phyloP scores from a whole-genome alignment of 2,888 invertebrate genomes.

The Charanyca ferruginea region DNA sequence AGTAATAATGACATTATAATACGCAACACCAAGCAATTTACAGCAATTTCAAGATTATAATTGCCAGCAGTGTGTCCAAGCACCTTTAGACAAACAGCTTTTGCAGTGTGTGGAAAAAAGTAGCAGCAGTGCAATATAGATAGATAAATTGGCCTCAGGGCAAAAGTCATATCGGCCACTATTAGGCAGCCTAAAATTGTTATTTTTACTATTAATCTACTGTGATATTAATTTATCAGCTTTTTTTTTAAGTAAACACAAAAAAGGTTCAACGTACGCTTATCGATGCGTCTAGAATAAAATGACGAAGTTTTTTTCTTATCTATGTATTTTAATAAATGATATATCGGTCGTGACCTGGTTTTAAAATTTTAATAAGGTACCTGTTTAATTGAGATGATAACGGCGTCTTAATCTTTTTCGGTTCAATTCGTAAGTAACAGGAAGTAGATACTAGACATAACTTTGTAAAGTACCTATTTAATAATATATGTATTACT shows the following conservation, averaged over 20 bases:
- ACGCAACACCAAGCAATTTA: too few species aligned
- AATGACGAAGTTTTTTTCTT: conserved; percentile 5
- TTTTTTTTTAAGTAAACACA: neutral
- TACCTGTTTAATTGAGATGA: conserved; percentile 4
- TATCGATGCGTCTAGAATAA: conserved; percentile 11
- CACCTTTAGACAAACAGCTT: too few species aligned
- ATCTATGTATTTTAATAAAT: conserved; percentile 16
- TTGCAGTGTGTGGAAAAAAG: too few species aligned
- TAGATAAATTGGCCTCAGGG: neutral
- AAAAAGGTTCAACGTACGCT: neutral
- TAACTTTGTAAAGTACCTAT: neutral
- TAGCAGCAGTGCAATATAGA: neutral
- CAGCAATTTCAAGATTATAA: too few species aligned
- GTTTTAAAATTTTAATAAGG: conserved; percentile 4
- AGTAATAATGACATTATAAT: too few species aligned
- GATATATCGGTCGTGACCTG: conserved; percentile 12
- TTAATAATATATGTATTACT: neutral
- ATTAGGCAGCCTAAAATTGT: too few species aligned
- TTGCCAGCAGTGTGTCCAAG: too few species aligned
- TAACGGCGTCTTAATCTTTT: conserved; percentile 1
- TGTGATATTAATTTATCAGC: neutral
- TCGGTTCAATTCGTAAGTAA: neutral
- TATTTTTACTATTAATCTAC: neutral
- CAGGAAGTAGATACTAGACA: conserved; percentile 6
- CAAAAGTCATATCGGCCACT: neutral